A percentile compares a stretch with the other conserved stretches of the same genome.
These are phyloP conservation scores for Brachionus koreanus DNA, from an alignment of 1,140 invertebrate species.

Conservation along the genomic window DNA sequence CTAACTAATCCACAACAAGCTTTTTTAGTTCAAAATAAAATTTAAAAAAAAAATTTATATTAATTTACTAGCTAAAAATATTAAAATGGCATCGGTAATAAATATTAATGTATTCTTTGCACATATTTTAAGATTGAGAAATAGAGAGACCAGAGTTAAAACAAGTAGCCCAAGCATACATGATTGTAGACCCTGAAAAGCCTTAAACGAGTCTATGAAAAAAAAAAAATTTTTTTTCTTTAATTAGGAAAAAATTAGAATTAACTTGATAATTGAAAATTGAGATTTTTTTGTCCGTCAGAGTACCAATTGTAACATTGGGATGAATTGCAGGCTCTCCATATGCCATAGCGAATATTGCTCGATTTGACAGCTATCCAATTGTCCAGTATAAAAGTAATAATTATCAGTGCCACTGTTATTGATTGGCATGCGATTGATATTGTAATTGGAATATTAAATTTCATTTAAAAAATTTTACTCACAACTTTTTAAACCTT, in stretches of 20 bases:
- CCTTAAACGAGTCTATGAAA: conserved; percentile 18
- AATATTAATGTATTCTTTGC: not conserved
- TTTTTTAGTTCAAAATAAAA: not conserved
- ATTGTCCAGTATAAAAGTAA: conserved; percentile 39
- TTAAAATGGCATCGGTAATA: conserved; percentile 10
- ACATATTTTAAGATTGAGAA: conserved; percentile 4
- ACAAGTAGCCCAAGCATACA: conserved; percentile 14
- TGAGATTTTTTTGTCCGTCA: not conserved
- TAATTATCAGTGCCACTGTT: conserved; percentile 6
- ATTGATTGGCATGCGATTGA: conserved; percentile 10
- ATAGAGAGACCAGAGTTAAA: conserved; percentile 32
- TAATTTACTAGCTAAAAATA: conserved; percentile 17
- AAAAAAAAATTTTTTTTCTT: not conserved
- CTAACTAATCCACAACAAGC: conserved; percentile 31
- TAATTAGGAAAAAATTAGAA: not conserved
- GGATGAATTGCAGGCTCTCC: not conserved
- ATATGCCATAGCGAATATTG: conserved; percentile 32
- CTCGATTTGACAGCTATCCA: not conserved
- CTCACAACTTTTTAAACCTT: not conserved
- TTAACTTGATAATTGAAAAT: not conserved
- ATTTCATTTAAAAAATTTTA: conserved; percentile 23
- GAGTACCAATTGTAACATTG: conserved; percentile 4
- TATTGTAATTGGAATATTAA: conserved; percentile 19
- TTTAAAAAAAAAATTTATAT: not conserved
- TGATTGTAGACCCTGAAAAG: conserved; percentile 27